A percentile compares a stretch with the other conserved stretches of the same genome.
phyloP scores from a whole-genome alignment of 1,140 invertebrate genomes.

The Agrypnia vestita region DNA sequence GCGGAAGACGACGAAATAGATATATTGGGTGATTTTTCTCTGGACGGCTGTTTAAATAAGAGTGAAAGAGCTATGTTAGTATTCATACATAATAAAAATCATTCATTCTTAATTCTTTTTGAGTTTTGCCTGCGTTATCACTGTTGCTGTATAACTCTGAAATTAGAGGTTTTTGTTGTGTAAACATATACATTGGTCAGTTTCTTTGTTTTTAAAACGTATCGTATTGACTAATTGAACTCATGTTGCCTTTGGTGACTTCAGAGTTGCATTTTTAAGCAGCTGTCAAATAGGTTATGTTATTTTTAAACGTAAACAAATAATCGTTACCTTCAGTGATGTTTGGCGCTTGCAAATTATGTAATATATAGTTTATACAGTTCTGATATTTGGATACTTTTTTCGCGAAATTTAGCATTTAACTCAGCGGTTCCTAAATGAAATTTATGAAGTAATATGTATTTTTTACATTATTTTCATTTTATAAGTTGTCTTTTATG shows the following conservation, averaged over 20 bases:
- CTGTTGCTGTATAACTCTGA: not conserved
- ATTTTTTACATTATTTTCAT: not conserved
- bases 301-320: conserved; percentile 41
- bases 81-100: not conserved
- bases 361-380: not conserved
- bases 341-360: not conserved
- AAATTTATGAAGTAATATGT: too few relatives aligned
- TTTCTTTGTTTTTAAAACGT: not conserved
- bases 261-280: not conserved
- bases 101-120: not conserved
- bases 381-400: conserved; percentile 7
- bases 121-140: not conserved
- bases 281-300: conserved; percentile 41
- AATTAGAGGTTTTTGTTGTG: not conserved
- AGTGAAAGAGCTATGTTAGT: conserved; percentile 41
- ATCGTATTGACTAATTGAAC: too few relatives aligned
- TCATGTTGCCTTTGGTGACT: too few relatives aligned
- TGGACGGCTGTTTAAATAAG: conserved; percentile 67
- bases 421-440: too few relatives aligned
- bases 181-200: not conserved
- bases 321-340: too few relatives aligned
- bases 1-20: conserved; percentile 70
- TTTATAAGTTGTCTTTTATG: not conserved
- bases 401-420: not conserved
- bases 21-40: conserved; percentile 71